Evolutionary conservation across 2,797 vertebrate species (phyloP).

Genomic region (Buceros bicornis): DNA sequence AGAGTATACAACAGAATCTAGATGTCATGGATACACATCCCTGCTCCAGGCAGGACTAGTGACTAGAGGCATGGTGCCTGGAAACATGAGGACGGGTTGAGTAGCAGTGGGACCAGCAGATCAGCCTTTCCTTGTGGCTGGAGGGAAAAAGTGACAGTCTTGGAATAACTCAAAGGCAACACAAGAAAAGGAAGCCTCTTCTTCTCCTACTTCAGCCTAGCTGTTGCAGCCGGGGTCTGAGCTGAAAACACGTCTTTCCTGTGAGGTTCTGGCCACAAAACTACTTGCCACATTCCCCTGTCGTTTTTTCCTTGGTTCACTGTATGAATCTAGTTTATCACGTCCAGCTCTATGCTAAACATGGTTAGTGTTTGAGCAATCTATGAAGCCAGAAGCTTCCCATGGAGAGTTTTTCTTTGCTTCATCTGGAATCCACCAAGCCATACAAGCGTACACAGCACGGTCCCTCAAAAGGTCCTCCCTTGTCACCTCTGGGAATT

Average conservation of each 20-base stretch:
- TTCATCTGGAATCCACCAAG: slow-evolving; percentile 50
- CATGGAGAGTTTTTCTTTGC: slow-evolving; percentile 63
- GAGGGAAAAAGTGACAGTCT: neutral
- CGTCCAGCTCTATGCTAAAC: slow-evolving; percentile 42
- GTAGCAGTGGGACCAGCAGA: neutral
- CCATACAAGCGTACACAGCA: neutral
- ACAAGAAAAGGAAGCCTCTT: neutral
- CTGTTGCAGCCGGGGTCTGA: slow-evolving; percentile 15
- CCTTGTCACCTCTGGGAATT: slow-evolving; percentile 36
- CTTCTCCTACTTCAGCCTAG: neutral
- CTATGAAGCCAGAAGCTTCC: slow-evolving; percentile 67
- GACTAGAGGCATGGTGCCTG: neutral
- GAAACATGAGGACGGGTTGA: neutral
- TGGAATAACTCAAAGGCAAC: neutral
- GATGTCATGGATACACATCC: accelerated
- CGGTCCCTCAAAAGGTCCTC: slow-evolving; percentile 32
- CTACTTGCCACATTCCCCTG: slow-evolving; percentile 59
- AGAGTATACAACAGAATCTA: neutral
- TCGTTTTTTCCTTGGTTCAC: slow-evolving; percentile 45
- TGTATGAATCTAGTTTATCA: slow-evolving; percentile 59
- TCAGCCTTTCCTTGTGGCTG: neutral
- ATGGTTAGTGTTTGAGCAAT: slow-evolving; percentile 49
- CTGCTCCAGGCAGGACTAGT: neutral
- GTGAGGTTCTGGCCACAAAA: slow-evolving; percentile 69
- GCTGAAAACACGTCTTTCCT: slow-evolving; percentile 66